phyloP scores from a whole-genome alignment of 2,797 vertebrate species.

The Atherinosoma microstoma region DNA sequence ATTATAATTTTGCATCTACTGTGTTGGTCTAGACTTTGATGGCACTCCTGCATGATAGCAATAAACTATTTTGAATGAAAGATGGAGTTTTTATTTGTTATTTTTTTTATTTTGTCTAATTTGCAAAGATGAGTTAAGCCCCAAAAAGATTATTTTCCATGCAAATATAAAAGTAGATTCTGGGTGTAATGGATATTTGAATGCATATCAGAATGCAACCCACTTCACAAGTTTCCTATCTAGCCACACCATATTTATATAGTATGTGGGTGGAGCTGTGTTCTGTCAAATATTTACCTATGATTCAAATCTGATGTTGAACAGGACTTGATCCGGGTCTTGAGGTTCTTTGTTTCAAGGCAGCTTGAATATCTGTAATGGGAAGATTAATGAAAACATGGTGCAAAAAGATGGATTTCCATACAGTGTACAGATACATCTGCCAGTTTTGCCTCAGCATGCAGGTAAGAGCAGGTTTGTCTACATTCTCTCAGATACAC shows the following conservation, averaged over 20 bases:
- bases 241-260: slow-evolving; percentile 3
- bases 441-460: slow-evolving; percentile 56
- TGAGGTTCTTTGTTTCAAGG: slow-evolving; percentile 14
- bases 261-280: slow-evolving; percentile 61
- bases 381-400: slow-evolving; percentile 20
- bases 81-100: slow-evolving; percentile 17
- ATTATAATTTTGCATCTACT: slow-evolving; percentile 85
- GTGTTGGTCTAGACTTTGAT: slow-evolving; percentile 84
- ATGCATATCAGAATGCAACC: neutral
- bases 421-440: slow-evolving; percentile 32
- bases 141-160: neutral
- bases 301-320: slow-evolving; percentile 52
- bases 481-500: neutral
- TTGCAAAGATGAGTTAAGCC: neutral
- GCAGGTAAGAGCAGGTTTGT: slow-evolving; percentile 68
- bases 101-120: neutral
- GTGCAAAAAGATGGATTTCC: slow-evolving; percentile 54
- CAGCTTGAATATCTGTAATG: slow-evolving; percentile 20
- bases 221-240: slow-evolving; percentile 22
- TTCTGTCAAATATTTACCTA: slow-evolving; percentile 79
- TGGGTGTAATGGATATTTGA: neutral
- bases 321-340: slow-evolving; percentile 82
- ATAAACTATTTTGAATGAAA: slow-evolving; percentile 89
- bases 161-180: neutral
- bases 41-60: slow-evolving; percentile 89